Evolutionary conservation across 2,113 vertebrate species (phyloP).

Genomic region (Tiliqua scincoides): DNA sequence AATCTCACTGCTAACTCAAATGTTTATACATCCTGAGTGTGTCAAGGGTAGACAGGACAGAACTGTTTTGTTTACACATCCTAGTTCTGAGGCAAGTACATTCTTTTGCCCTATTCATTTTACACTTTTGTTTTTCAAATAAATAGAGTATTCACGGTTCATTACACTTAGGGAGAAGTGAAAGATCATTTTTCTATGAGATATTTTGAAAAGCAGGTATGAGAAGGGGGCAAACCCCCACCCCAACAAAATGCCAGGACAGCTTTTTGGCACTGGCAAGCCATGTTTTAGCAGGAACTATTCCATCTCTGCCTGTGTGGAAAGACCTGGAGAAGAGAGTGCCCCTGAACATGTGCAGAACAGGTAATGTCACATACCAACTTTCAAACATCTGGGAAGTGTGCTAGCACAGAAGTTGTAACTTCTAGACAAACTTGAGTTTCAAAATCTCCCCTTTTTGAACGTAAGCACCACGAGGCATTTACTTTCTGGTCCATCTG

Average conservation of each 20-base stretch:
- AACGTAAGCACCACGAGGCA: too few relatives aligned
- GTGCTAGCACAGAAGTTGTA: too few relatives aligned
- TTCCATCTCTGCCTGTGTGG: background rate
- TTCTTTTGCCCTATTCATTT: background rate
- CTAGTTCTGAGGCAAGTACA: background rate
- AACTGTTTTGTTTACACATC: conserved; percentile 4
- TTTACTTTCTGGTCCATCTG: too few relatives aligned
- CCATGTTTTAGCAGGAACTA: background rate
- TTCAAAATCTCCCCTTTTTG: too few relatives aligned
- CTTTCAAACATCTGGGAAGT: too few relatives aligned
- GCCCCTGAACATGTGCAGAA: too few relatives aligned
- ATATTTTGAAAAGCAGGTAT: background rate
- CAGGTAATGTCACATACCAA: too few relatives aligned
- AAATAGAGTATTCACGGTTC: background rate
- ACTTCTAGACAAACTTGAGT: too few relatives aligned
- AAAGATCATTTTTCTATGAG: background rate
- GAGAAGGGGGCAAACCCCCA: background rate
- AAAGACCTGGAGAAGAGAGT: too few relatives aligned
- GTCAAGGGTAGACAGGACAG: background rate
- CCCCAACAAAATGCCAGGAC: background rate
- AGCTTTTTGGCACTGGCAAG: background rate
- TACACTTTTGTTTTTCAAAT: background rate
- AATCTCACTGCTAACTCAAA: background rate
- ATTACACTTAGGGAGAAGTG: background rate
- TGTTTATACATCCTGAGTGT: background rate